phyloP scores from a whole-genome alignment of 2,888 invertebrate genomes.

The Nowickia ferox region DNA sequence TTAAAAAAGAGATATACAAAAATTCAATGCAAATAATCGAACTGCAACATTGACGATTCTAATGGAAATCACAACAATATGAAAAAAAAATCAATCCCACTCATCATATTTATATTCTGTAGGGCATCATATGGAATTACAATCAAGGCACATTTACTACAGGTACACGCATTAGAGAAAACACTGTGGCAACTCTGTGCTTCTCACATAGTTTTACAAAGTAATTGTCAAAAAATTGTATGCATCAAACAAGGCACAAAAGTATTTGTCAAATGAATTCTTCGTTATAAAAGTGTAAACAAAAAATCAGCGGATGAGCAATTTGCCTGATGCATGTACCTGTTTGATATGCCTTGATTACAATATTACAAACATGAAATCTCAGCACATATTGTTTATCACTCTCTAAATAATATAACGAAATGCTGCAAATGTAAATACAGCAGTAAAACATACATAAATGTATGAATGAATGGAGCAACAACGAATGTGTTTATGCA shows the following conservation, averaged over 20 bases:
- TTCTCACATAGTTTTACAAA: too few species aligned
- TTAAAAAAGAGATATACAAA: not conserved
- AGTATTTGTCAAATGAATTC: too few species aligned
- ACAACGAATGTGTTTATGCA: conserved; percentile 4
- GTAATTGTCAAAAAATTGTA: too few species aligned
- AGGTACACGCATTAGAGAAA: too few species aligned
- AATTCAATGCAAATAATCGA: not conserved
- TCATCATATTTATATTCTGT: conserved; percentile 10
- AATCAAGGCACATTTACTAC: too few species aligned
- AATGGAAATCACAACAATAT: not conserved
- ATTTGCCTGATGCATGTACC: too few species aligned
- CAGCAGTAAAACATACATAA: conserved; percentile 14
- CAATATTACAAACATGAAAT: conserved; percentile 36
- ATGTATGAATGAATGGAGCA: conserved; percentile 12
- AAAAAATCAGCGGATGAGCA: too few species aligned
- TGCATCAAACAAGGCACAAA: too few species aligned
- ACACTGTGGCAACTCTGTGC: too few species aligned
- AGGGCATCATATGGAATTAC: conserved; percentile 39
- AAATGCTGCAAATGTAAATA: conserved; percentile 20
- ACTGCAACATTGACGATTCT: not conserved
- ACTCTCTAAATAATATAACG: conserved; percentile 53
- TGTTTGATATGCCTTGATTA: too few species aligned
- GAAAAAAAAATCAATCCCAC: not conserved
- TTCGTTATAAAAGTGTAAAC: too few species aligned
- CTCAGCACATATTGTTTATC: conserved; percentile 41